Base-by-base conservation (phyloP, 1,140 invertebrate genomes). In the Megalonaias nervosa region DNA sequence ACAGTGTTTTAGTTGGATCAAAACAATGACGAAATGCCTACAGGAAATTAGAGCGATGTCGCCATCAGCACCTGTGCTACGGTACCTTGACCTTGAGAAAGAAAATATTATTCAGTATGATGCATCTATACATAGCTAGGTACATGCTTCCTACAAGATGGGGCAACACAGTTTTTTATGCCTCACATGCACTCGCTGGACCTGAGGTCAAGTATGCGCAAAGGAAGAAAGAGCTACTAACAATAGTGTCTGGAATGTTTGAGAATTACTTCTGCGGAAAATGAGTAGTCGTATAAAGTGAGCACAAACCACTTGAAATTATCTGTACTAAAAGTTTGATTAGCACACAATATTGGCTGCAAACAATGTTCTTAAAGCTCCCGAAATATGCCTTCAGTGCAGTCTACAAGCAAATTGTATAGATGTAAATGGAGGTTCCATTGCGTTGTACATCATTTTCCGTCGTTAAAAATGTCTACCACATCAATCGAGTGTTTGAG, bases 211-310 rank as follows among this genome's bases (percentile, higher is more conserved):
- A 89, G 31, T 92, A 89, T 75, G 84, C 90, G 11, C 89, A 91
- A 82, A 93, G 92, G 19, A 82, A 85, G 69, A 87, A 82, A 66
- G 80, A 86, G 66, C 48, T 82, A 13, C 74, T 84, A 6, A 77
- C 83, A 38, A 76, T 84, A 17, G 60, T 83, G 12, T 86, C 89
- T 85, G 91, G 90, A 14, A 86, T 90, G 82, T 93, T 93, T 85
- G 85, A 92, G 21, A 83, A 92, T 58, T 93, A 92, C 81, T 76
- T 92, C 16, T 91, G 85, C 86, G 92, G 90, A 60, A 83, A 83
- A 38, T 64, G 5, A 31, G 31, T 31, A 31, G 31, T 5, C 31
- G 5, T 31, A 31, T 5, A 59, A 82, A 88, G 84, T n/a, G 90
- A 90, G 67, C 89, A 90, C 58, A 88, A 90, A 72, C 89, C 89